phyloP scores from a whole-genome alignment of 2,113 vertebrate species.

The Chloropsis cyanopogon region DNA sequence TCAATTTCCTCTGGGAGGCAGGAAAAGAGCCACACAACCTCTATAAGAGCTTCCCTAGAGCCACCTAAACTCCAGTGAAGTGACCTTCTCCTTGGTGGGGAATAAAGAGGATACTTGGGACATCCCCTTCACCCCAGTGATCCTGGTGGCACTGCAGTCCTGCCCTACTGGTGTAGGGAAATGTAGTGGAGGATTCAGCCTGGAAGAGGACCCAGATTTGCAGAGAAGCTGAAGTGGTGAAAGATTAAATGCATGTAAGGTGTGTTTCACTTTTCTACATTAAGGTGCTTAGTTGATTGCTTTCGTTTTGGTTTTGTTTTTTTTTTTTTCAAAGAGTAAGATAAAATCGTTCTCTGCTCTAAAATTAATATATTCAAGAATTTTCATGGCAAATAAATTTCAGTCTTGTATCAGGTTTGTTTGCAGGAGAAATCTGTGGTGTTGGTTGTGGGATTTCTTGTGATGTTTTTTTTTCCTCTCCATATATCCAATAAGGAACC shows the following conservation, averaged over 20 bases:
- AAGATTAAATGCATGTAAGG: not conserved
- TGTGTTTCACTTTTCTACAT: not conserved
- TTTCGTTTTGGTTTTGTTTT: fast-evolving
- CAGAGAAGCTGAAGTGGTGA: not conserved
- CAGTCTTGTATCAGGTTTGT: not conserved
- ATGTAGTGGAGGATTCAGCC: not conserved
- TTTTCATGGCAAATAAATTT: not conserved
- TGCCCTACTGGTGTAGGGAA: not conserved
- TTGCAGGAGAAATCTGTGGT: not conserved
- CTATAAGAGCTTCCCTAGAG: not conserved
- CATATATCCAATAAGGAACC: not conserved
- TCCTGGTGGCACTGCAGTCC: no score
- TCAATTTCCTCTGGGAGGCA: not conserved
- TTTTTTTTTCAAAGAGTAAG: not conserved
- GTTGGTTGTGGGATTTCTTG: not conserved
- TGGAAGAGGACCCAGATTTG: not conserved
- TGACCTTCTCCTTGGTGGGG: not conserved
- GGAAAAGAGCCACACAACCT: not conserved
- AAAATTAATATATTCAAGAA: not conserved
- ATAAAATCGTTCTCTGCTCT: not conserved
- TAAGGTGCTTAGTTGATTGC: not conserved
- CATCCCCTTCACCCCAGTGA: not conserved
- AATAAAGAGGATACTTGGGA: not conserved
- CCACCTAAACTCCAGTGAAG: not conserved
- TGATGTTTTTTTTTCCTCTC: not conserved